phyloP scores from a whole-genome alignment of 2,113 vertebrate species.

The Sceloporus tristichus region DNA sequence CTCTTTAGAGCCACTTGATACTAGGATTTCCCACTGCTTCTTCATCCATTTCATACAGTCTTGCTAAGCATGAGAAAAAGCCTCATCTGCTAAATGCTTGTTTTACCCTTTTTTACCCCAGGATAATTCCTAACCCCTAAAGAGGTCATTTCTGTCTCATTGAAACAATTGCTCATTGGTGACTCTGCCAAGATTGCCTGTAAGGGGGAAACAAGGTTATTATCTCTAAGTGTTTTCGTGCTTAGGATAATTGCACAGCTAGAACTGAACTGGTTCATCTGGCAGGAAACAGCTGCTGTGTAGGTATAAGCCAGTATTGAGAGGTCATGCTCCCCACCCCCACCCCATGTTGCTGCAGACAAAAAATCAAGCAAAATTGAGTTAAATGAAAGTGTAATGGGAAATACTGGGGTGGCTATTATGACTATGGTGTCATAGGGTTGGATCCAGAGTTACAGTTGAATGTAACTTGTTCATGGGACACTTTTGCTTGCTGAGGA shows the following conservation, averaged over 20 bases:
- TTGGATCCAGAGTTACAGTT: background rate
- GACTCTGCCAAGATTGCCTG: slow-evolving; percentile 61
- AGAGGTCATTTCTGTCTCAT: background rate
- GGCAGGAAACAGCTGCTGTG: slow-evolving; percentile 58
- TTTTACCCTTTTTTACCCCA: background rate
- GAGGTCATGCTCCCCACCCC: slow-evolving; percentile 51
- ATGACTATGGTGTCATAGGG: background rate
- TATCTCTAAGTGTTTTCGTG: slow-evolving; percentile 56
- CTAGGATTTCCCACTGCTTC: background rate
- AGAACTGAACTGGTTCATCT: slow-evolving; percentile 57
- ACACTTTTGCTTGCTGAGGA: no score
- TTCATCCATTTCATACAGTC: background rate
- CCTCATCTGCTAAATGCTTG: background rate
- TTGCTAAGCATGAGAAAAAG: background rate
- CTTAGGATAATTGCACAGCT: slow-evolving; percentile 66
- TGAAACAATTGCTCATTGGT: slow-evolving; percentile 59
- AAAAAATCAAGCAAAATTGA: background rate
- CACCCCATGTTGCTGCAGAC: background rate
- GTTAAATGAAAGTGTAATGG: background rate
- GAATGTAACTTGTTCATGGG: background rate
- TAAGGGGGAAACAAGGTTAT: slow-evolving; percentile 67
- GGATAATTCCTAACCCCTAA: background rate
- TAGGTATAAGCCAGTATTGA: slow-evolving; percentile 58
- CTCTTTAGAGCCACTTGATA: background rate
- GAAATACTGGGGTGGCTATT: background rate